Conservation (phyloP, 2,888 invertebrate species). For the Linnaemya vulpina region DNA sequence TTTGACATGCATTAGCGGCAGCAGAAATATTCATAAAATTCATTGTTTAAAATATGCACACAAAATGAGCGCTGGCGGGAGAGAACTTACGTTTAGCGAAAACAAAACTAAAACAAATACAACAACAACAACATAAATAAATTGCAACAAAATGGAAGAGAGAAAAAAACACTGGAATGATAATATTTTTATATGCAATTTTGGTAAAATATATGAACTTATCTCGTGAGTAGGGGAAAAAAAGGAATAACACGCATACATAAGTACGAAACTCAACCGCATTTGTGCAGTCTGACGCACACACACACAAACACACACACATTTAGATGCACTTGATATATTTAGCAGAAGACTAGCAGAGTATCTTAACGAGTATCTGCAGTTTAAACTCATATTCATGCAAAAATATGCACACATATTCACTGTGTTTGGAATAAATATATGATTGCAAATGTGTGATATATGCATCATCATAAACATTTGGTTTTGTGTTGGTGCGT, state of each 20-base stretch:
- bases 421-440: slow-evolving; percentile 16
- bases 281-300: neutral
- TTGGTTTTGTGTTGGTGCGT: slow-evolving; percentile 7
- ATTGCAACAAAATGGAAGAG: neutral
- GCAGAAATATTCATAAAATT: slow-evolving; percentile 37
- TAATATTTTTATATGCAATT: slow-evolving; percentile 62
- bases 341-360: neutral
- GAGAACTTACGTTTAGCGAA: neutral
- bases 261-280: neutral
- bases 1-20: slow-evolving; percentile 69
- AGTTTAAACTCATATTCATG: slow-evolving; percentile 26
- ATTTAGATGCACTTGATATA: neutral
- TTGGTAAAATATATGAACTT: slow-evolving; percentile 50
- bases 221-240: slow-evolving; percentile 16
- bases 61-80: slow-evolving; percentile 1
- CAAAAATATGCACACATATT: slow-evolving; percentile 25
- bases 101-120: neutral
- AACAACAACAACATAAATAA: slow-evolving; percentile 33
- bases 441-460: slow-evolving; percentile 19
- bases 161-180: slow-evolving; percentile 29
- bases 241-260: neutral
- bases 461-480: slow-evolving; percentile 19
- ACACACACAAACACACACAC: neutral
- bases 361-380: slow-evolving; percentile 37
- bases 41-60: slow-evolving; percentile 8